Evolutionary conservation across 2,113 vertebrate genomes (phyloP).

Genomic region (Cyanistes caeruleus): DNA sequence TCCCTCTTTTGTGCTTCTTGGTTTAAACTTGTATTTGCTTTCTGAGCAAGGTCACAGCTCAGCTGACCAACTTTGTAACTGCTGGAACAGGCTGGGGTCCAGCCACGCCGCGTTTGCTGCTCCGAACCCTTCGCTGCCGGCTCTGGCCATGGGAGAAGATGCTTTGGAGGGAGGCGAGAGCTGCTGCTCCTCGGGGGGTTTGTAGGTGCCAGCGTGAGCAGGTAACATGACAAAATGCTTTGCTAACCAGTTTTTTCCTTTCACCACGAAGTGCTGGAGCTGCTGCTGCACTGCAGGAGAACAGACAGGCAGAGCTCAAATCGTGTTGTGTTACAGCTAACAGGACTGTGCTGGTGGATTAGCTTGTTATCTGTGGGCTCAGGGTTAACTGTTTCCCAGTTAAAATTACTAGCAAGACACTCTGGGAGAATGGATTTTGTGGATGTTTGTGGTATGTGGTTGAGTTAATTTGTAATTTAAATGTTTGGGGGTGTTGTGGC

Average conservation of each 20-base stretch:
- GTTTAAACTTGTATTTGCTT: conserved; percentile 67
- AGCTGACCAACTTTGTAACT: conserved; percentile 66
- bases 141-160: neutral
- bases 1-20: conserved; percentile 17
- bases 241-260: conserved; percentile 6
- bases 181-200: neutral
- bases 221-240: neutral
- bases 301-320: conserved; percentile 19
- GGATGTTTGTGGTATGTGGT: neutral
- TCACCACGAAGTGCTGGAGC: neutral
- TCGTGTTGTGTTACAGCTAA: conserved; percentile 20
- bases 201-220: neutral
- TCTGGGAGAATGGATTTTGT: neutral
- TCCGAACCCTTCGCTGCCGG: neutral
- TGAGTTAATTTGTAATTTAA: conserved; percentile 2
- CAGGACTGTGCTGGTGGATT: conserved; percentile 22
- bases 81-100: conserved; percentile 24
- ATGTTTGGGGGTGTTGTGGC: neutral
- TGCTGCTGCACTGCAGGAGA: conserved; percentile 74
- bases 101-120: neutral
- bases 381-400: neutral
- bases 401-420: neutral
- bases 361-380: neutral
- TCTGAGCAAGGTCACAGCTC: conserved; percentile 76
- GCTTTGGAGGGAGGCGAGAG: neutral